Percentiles rank a stretch among this genome's conserved stretches.
Evolutionary conservation across 2,113 vertebrate species (phyloP).

Genomic region (Struthio camelus): DNA sequence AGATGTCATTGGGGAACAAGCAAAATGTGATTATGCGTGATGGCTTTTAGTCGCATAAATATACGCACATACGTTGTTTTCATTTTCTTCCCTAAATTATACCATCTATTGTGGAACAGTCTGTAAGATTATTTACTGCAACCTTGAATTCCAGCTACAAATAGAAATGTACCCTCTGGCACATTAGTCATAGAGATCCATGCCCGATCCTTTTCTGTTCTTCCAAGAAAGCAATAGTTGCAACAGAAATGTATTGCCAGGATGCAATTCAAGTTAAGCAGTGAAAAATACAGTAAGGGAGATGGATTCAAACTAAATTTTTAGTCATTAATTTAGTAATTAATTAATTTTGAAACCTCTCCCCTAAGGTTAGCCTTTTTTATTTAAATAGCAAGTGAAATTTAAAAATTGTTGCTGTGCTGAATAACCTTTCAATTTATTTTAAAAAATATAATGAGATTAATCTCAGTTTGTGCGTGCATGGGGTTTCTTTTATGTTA

Average conservation of each 20-base stretch:
- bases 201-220: neutral
- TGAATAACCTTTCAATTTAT: neutral
- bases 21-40: neutral
- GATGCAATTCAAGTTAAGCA: neutral
- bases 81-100: neutral
- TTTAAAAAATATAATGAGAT: neutral
- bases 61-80: neutral
- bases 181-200: neutral
- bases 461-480: neutral
- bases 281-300: neutral
- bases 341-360: neutral
- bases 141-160: neutral
- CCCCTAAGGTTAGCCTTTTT: neutral
- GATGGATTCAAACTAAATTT: neutral
- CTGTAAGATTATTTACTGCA: neutral
- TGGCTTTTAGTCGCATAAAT: neutral
- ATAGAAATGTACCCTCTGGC: neutral
- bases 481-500: neutral
- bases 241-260: neutral
- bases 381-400: neutral
- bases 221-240: neutral
- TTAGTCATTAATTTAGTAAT: neutral
- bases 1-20: neutral
- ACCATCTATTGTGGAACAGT: neutral
- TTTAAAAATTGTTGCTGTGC: neutral